Evolutionary conservation across 2,113 vertebrate genomes (phyloP).

Genomic region (Chionodraco myersi): DNA sequence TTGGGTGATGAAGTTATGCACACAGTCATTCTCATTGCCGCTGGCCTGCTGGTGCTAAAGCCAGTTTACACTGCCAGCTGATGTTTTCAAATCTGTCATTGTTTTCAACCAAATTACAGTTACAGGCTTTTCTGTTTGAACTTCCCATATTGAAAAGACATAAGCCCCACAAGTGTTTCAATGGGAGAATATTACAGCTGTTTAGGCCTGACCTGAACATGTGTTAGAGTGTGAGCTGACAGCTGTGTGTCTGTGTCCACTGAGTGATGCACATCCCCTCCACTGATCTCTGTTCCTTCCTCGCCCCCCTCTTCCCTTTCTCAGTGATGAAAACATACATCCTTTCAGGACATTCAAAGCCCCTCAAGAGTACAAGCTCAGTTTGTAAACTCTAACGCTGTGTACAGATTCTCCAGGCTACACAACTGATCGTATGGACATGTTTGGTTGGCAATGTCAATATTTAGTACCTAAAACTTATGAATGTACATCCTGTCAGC

Average conservation of each 20-base stretch:
- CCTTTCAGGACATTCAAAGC: constrained; percentile 20
- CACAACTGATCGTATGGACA: not conserved
- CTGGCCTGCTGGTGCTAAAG: not conserved
- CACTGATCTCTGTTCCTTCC: constrained; percentile 53
- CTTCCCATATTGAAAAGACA: not conserved
- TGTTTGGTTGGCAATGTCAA: not conserved
- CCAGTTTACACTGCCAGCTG: not conserved
- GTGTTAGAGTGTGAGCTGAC: constrained; percentile 48
- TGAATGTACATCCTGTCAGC: not conserved
- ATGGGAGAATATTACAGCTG: constrained; percentile 24
- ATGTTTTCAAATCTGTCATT: not conserved
- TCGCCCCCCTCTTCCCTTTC: not conserved
- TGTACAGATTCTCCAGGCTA: not conserved
- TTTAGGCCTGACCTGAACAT: not conserved
- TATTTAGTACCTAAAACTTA: not conserved
- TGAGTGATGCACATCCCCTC: constrained; percentile 51
- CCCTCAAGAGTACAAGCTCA: not conserved
- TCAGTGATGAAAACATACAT: constrained; percentile 53
- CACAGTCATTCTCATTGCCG: not conserved
- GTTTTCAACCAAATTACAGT: not conserved
- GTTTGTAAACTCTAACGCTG: constrained; percentile 29
- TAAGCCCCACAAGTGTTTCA: not conserved
- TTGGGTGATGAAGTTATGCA: not conserved
- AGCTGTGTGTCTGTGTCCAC: constrained; percentile 32
- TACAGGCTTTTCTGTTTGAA: not conserved